phyloP scores from a whole-genome alignment of 2,113 vertebrate species.

The Arvicanthis niloticus region DNA sequence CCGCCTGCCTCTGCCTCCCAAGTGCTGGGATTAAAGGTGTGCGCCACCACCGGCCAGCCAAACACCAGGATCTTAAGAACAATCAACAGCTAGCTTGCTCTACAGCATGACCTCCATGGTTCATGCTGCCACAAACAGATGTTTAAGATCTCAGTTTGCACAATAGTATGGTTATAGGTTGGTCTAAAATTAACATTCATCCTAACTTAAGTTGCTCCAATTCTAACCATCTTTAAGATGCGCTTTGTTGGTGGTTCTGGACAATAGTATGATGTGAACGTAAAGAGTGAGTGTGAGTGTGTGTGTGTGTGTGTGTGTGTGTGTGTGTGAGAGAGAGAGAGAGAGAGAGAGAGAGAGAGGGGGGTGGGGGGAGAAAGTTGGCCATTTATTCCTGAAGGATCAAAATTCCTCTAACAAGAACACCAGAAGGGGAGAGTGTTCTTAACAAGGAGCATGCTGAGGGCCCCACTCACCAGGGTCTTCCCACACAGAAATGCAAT shows the following conservation, averaged over 20 bases:
- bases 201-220: neutral
- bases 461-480: conserved; percentile 92
- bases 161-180: neutral
- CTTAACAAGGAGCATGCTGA: neutral
- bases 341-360: no score
- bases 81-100: no score
- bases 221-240: neutral
- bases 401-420: neutral
- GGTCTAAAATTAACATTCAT: neutral
- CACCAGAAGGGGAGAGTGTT: neutral
- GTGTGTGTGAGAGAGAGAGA: neutral
- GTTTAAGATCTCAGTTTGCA: neutral
- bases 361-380: accelerated
- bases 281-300: neutral
- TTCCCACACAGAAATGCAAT: conserved; percentile 96
- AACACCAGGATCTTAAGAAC: no score
- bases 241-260: neutral
- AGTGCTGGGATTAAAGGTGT: no score
- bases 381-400: neutral
- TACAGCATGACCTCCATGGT: no score
- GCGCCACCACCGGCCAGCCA: no score
- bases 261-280: neutral
- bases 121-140: neutral
- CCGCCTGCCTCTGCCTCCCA: no score
- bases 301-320: neutral